Evolutionary conservation across 1,140 invertebrate species (phyloP), one percentile per base, ranked within the genome.

Genomic region (Drosophila sp.): DNA sequence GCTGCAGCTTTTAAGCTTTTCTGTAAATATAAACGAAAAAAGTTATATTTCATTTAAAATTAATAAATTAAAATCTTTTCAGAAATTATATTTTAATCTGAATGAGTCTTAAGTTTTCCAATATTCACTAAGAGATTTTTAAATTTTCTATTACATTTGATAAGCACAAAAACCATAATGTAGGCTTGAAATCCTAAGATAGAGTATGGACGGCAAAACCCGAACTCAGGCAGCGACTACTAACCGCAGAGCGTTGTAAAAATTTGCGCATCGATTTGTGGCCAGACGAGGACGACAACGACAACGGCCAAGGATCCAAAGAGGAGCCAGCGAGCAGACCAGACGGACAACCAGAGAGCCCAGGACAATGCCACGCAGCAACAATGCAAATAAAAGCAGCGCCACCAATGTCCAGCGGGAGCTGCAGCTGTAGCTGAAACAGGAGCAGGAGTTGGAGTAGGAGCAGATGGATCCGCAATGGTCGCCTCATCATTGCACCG

Each of bases 191-290:
- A 11, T n/a, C 4, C 50, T 18, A 18, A 6, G 4, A 46, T 40
- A 75, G 63, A 18, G 62, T 58, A 69, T 66, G 27, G 7, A 16
- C 18, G 66, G 62, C 29, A 67, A 25, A 75, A 38, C 9, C 45
- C 18, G 16, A 54, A 29, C 38, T 46, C 34, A 18, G 50, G 40
- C 63, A 66, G 66, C 66, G 71, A 51, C 69, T 71, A 69, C 82
- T 87, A 84, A 84, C 81, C 82, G 65, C 81, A 84, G 51, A 67
- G 78, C 67, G 38, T 70, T 87, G 78, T 86, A 86, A 86, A 86
- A 86, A 86, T 86, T 81, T 86, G 83, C 81, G 71, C 82, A 82
- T 86, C 81, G 81, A 86, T 86, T 86, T 87, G 82, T 72, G 81
- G 82, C 78, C 81, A 86, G 82, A 84, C 81, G 51, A 65, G 41